Evolutionary conservation across 2,797 vertebrate genomes (phyloP).

Genomic region (Cuniculus paca): DNA sequence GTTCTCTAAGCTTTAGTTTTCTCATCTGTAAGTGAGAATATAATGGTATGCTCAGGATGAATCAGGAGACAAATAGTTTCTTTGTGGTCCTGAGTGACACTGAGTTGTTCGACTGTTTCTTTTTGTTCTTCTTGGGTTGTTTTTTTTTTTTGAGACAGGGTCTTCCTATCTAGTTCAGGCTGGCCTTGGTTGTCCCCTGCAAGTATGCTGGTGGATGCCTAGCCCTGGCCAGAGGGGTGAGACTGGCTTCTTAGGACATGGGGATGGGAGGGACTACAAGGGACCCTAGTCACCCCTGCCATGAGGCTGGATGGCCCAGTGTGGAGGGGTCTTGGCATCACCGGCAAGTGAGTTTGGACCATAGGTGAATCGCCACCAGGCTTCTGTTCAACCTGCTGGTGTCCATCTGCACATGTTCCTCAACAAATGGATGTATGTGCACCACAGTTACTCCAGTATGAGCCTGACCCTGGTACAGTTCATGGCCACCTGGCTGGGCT

Average conservation of each 20-base stretch:
- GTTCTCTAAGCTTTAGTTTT: not conserved
- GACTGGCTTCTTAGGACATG: not conserved
- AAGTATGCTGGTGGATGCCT: not conserved
- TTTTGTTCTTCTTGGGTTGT: not conserved
- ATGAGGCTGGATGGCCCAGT: constrained; percentile 28
- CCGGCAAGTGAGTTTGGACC: constrained; percentile 68
- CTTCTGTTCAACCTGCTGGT: constrained; percentile 94
- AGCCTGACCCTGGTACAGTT: constrained; percentile 97
- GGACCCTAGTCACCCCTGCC: not conserved
- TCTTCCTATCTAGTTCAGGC: too few species aligned
- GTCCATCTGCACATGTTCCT: constrained; percentile 97
- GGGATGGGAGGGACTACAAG: too few species aligned
- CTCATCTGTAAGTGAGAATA: not conserved
- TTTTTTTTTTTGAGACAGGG: too few species aligned
- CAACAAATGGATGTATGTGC: constrained; percentile 99
- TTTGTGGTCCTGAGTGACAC: not conserved
- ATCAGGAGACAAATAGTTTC: not conserved
- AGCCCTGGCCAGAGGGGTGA: not conserved
- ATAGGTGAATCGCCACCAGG: constrained; percentile 90
- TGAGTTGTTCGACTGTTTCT: not conserved
- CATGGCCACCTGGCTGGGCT: constrained; percentile 95
- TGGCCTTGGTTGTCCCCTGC: too few species aligned
- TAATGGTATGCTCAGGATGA: not conserved
- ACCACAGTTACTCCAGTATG: constrained; percentile 97
- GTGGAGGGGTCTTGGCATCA: constrained; percentile 6